Conservation (phyloP, 1,140 invertebrate genomes). For the Solenopsis fugax region DNA sequence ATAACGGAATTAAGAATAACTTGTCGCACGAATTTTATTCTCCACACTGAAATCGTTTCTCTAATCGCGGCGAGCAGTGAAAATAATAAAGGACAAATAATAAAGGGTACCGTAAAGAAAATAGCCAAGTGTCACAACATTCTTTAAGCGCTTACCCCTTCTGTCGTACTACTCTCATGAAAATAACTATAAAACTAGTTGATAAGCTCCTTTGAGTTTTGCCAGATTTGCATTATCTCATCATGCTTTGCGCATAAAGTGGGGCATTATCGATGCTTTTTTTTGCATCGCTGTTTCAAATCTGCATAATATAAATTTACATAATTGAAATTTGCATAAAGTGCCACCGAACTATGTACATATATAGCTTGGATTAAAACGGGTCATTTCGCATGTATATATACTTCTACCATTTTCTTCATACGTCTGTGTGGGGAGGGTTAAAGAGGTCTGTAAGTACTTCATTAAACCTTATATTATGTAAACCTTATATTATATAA, state of each 20-base stretch:
- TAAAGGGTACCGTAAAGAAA: background rate
- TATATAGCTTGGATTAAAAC: background rate
- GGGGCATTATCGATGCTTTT: slow-evolving; percentile 12
- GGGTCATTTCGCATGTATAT: background rate
- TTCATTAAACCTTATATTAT: background rate
- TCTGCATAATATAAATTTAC: slow-evolving; percentile 37
- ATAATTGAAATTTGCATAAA: slow-evolving; percentile 43
- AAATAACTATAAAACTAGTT: slow-evolving; percentile 1
- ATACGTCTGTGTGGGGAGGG: background rate
- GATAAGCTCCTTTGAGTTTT: background rate
- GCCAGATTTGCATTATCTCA: background rate
- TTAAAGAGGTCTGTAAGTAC: background rate
- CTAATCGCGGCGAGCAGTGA: background rate
- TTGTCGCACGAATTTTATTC: slow-evolving; percentile 5
- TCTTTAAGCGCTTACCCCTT: background rate
- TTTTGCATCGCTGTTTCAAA: background rate
- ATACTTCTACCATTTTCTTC: background rate
- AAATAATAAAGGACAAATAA: background rate
- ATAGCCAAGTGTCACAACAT: background rate
- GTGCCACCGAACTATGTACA: background rate
- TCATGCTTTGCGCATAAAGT: background rate
- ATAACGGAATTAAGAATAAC: slow-evolving; percentile 20
- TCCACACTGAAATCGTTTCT: background rate
- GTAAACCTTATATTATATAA: too few relatives aligned
- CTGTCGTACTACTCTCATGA: background rate